Evolutionary conservation across 2,888 invertebrate species (phyloP).

Genomic region (Torymus aiolomorphi): DNA sequence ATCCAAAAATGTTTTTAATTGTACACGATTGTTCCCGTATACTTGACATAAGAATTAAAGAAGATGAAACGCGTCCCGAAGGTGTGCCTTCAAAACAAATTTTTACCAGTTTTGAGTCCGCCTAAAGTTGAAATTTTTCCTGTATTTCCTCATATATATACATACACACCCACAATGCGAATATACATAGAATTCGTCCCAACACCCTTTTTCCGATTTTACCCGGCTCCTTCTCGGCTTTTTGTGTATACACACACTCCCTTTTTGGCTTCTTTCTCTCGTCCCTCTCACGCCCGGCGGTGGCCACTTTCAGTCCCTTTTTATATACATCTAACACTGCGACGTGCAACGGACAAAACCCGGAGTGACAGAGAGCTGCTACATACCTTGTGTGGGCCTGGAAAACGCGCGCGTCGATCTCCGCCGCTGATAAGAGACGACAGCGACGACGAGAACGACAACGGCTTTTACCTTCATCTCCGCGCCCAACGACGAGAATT

Average conservation of each 20-base stretch:
- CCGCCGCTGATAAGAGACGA: conserved; percentile 22
- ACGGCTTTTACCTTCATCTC: conserved; percentile 10
- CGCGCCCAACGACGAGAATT: conserved; percentile 10
- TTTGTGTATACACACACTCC: too few species aligned
- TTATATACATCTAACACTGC: neutral
- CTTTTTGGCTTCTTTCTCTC: neutral
- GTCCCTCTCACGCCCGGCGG: neutral
- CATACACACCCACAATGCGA: too few species aligned
- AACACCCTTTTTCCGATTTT: conserved; percentile 12
- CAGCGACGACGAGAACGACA: neutral
- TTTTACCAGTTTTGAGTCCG: too few species aligned
- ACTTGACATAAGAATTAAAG: too few species aligned
- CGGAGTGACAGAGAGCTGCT: conserved; percentile 39
- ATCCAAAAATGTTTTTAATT: too few species aligned
- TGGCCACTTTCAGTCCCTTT: conserved; percentile 30
- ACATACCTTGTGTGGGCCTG: conserved; percentile 41
- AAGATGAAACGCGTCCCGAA: too few species aligned
- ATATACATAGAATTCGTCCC: neutral
- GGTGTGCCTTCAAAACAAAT: too few species aligned
- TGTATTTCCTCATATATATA: too few species aligned
- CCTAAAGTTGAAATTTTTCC: too few species aligned
- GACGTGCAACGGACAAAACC: conserved; percentile 31
- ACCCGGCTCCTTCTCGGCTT: neutral
- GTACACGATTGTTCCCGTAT: too few species aligned
- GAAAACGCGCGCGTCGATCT: conserved; percentile 43